These are phyloP conservation scores for Pomatostomus ruficeps DNA, from an alignment of 2,113 vertebrate genomes.

Conservation along the genomic window DNA sequence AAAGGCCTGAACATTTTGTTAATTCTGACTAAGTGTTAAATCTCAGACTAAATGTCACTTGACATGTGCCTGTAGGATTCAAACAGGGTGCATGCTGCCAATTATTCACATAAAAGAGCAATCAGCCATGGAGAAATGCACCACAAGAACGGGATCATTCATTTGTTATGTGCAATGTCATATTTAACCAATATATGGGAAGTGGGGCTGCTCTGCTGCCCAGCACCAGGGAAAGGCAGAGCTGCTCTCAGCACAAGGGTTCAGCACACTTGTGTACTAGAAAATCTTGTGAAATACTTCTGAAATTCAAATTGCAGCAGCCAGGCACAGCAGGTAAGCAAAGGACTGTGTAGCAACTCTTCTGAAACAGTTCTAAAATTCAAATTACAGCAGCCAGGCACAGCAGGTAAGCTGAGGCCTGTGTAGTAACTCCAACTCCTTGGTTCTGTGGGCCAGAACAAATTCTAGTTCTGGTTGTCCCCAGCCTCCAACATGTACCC, in stretches of 20 bases:
- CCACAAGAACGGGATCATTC: background rate
- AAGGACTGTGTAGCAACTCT: background rate
- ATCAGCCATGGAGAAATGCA: background rate
- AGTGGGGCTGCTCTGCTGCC: background rate
- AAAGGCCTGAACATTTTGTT: background rate
- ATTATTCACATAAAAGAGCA: conserved; percentile 40
- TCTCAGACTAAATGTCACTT: conserved; percentile 23
- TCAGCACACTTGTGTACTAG: too few relatives aligned
- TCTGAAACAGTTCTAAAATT: background rate
- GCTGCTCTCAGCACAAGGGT: background rate
- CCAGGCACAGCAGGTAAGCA: background rate
- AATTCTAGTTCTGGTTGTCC: background rate
- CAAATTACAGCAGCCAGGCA: background rate
- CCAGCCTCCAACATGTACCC: background rate
- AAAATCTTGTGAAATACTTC: background rate
- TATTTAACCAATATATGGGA: background rate
- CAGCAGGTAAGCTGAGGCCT: background rate
- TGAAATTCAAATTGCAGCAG: background rate
- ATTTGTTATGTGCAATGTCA: background rate
- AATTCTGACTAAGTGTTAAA: background rate
- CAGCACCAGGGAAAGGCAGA: background rate
- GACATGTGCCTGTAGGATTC: background rate
- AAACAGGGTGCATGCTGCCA: background rate
- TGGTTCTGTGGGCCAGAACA: background rate
- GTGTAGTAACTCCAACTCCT: background rate